Percentiles rank a stretch among this genome's conserved stretches.
These are phyloP conservation scores for Eurosta solidaginis DNA, from an alignment of 1,140 invertebrate species.

Conservation along the genomic window DNA sequence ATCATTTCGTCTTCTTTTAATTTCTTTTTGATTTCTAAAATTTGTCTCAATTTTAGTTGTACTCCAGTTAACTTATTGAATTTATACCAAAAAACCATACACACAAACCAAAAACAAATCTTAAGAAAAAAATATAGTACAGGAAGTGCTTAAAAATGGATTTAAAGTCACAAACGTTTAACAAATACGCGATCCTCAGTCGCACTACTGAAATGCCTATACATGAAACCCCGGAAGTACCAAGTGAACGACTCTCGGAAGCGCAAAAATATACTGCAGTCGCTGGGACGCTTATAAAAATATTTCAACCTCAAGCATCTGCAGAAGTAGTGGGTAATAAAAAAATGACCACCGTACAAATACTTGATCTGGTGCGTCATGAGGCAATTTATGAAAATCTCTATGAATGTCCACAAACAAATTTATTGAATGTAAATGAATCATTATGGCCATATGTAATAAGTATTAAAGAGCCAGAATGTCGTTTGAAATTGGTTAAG, in stretches of 20 bases:
- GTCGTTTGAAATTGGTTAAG: conserved; percentile 62
- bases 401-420: conserved; percentile 39
- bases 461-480: conserved; percentile 60
- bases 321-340: conserved; percentile 32
- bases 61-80: conserved; percentile 24
- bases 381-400: conserved; percentile 36
- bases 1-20: conserved; percentile 18
- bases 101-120: background rate
- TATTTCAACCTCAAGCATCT: conserved; percentile 32
- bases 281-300: conserved; percentile 41
- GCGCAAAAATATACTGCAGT: background rate
- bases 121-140: background rate
- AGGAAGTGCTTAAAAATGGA: conserved; percentile 1
- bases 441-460: conserved; percentile 62
- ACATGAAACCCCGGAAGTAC: conserved; percentile 22
- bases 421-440: conserved; percentile 37
- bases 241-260: background rate
- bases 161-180: background rate
- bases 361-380: conserved; percentile 36
- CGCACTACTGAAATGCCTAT: conserved; percentile 21
- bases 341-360: conserved; percentile 39
- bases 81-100: background rate
- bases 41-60: conserved; percentile 25
- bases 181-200: conserved; percentile 35
- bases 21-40: conserved; percentile 20